These are phyloP conservation scores for Porites cylindrica DNA, from an alignment of 92 coral and sea anemone genomes.

Conservation along the genomic window DNA sequence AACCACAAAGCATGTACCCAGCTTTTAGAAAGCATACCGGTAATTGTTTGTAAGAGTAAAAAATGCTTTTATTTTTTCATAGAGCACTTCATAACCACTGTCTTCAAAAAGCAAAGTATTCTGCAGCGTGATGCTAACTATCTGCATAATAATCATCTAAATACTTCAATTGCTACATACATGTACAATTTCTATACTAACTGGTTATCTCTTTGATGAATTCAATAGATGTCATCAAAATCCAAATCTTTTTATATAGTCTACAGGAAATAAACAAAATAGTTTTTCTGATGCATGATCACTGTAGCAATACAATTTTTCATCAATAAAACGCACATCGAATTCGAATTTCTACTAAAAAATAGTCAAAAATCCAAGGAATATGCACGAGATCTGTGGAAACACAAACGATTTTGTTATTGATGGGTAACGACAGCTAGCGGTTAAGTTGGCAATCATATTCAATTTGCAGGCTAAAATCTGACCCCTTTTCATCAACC, in stretches of 20 bases:
- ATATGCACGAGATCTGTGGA: background rate
- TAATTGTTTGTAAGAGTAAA: no score
- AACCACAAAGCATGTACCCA: no score
- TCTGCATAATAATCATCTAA: no score
- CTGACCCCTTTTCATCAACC: conserved; percentile 46
- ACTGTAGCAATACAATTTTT: conserved; percentile 23
- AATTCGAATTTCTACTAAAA: background rate
- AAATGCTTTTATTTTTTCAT: no score
- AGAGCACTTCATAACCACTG: no score
- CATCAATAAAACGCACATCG: background rate
- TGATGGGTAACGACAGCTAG: background rate
- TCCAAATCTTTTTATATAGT: background rate
- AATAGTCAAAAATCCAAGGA: background rate
- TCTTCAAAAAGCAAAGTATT: no score
- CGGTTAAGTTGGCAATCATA: background rate
- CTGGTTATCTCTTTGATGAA: no score
- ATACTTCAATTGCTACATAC: no score
- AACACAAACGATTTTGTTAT: background rate
- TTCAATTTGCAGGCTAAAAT: background rate
- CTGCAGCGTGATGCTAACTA: no score
- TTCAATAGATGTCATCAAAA: no score
- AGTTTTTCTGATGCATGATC: conserved; percentile 6
- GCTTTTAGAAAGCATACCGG: no score
- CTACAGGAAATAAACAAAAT: background rate
- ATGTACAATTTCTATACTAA: no score